Percentiles rank a stretch among this genome's conserved stretches.
phyloP scores from a whole-genome alignment of 2,797 vertebrate species.

The Gymnopithys bicolor region DNA sequence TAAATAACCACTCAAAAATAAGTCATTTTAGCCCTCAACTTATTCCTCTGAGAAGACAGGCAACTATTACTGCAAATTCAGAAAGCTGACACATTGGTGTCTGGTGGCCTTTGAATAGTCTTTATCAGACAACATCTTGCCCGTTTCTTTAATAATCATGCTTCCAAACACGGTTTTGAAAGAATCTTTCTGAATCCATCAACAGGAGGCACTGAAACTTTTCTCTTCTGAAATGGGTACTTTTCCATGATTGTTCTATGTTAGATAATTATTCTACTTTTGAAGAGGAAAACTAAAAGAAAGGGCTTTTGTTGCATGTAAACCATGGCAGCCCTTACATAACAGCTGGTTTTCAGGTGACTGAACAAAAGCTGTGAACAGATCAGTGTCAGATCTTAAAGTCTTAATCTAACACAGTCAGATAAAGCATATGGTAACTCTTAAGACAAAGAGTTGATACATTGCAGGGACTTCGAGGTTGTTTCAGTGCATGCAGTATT shows the following conservation, averaged over 20 bases:
- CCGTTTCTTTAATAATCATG: background rate
- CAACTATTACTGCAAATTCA: background rate
- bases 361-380: background rate
- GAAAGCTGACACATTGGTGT: background rate
- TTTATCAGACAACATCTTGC: background rate
- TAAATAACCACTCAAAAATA: background rate
- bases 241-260: background rate
- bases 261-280: background rate
- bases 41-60: background rate
- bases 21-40: background rate
- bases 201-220: background rate
- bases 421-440: background rate
- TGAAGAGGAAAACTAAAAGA: background rate
- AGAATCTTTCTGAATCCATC: background rate
- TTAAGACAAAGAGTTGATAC: background rate
- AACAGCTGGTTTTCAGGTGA: background rate
- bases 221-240: background rate
- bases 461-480: background rate
- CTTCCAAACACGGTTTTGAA: background rate
- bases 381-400: background rate
- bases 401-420: background rate
- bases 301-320: background rate
- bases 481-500: background rate
- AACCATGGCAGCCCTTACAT: background rate
- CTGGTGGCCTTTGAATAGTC: background rate